A percentile compares a stretch with the other conserved stretches of the same genome.
Conservation (phyloP, 2,888 invertebrate species). For the Bombylius major region DNA sequence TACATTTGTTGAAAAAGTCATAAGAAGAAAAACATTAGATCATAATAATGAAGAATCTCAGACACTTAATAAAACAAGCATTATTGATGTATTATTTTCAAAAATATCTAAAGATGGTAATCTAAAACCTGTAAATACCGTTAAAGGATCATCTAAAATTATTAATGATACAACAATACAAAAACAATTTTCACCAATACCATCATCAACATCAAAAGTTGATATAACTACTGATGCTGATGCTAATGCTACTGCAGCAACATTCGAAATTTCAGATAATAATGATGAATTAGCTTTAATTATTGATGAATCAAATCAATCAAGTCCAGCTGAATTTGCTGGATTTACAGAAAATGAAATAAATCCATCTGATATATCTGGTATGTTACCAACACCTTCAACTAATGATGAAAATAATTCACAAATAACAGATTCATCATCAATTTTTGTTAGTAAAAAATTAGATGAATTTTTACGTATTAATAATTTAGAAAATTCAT, state of each 20-base stretch:
- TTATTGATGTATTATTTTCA: background rate
- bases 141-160: no score
- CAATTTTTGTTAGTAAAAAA: constrained; percentile 39
- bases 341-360: constrained; percentile 31
- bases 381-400: constrained; percentile 32
- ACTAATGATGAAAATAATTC: constrained; percentile 13
- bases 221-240: background rate
- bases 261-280: background rate
- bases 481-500: constrained; percentile 33
- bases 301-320: background rate
- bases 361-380: constrained; percentile 17
- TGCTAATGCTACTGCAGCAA: background rate
- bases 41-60: background rate
- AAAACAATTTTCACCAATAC: background rate
- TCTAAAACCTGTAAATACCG: background rate
- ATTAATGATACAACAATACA: no score
- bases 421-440: constrained; percentile 10
- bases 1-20: background rate
- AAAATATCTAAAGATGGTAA: background rate
- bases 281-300: background rate
- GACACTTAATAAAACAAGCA: background rate
- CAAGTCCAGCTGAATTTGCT: constrained; percentile 11
- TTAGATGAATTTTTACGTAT: constrained; percentile 41
- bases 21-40: background rate
- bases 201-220: background rate